Evolutionary conservation across 2,888 invertebrate genomes (phyloP).

Genomic region (Dicroscelio sp.): DNA sequence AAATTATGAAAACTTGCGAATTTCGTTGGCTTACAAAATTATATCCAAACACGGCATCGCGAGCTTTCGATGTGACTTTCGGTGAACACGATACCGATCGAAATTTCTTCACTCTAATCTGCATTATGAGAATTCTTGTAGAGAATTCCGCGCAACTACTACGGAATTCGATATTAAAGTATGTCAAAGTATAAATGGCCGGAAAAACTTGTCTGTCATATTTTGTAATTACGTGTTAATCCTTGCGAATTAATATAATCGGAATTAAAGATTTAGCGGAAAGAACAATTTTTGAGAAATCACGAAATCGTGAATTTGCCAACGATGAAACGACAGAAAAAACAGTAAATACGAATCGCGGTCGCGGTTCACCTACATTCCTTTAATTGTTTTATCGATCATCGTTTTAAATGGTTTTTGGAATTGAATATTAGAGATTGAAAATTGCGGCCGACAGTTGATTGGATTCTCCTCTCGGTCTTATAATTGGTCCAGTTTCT

Average conservation of each 20-base stretch:
- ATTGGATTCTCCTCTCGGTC: constrained; percentile 60
- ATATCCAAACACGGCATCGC: background rate
- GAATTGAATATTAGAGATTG: constrained; percentile 76
- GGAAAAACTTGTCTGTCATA: too few relatives aligned
- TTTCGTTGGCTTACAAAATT: background rate
- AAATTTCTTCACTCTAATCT: constrained; percentile 27
- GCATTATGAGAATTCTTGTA: constrained; percentile 48
- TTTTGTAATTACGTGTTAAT: too few relatives aligned
- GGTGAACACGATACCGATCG: background rate
- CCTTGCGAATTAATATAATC: too few relatives aligned
- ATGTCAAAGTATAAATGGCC: constrained; percentile 25
- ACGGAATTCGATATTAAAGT: background rate
- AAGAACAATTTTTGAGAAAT: too few relatives aligned
- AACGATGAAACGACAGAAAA: constrained; percentile 17
- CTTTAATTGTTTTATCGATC: constrained; percentile 76
- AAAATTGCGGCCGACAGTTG: constrained; percentile 61
- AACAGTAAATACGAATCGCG: constrained; percentile 49
- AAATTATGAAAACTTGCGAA: too few relatives aligned
- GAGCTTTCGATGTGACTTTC: constrained; percentile 16
- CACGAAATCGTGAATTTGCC: too few relatives aligned
- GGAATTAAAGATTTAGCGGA: too few relatives aligned
- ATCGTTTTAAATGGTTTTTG: constrained; percentile 70
- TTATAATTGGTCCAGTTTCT: constrained; percentile 60
- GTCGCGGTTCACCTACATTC: constrained; percentile 60
- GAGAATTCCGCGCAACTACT: constrained; percentile 6